phyloP scores from a whole-genome alignment of 1,140 invertebrate genomes.

The Prorops nasuta region DNA sequence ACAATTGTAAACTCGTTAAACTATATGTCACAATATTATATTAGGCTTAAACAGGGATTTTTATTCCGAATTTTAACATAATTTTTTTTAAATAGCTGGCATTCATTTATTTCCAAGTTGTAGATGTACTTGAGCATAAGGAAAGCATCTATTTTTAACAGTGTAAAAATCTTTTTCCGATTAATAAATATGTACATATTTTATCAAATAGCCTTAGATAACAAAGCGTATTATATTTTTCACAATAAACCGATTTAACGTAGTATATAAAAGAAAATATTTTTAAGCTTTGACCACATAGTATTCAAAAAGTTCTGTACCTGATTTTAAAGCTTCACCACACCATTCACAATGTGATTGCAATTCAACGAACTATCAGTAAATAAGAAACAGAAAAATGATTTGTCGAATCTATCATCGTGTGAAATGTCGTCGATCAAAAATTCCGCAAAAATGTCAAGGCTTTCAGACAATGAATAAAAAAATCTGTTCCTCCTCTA shows the following conservation, averaged over 20 bases:
- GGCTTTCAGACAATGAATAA: conserved; percentile 7
- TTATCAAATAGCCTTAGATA: neutral
- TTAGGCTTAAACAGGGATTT: too few species aligned
- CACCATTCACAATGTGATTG: too few species aligned
- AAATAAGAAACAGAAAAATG: neutral
- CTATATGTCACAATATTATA: too few species aligned
- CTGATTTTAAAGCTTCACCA: too few species aligned
- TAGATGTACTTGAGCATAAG: neutral
- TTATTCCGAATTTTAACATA: too few species aligned
- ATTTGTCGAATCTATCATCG: neutral
- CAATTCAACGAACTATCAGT: too few species aligned
- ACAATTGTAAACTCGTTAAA: too few species aligned
- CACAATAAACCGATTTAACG: too few species aligned
- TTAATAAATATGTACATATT: neutral
- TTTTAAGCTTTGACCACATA: neutral
- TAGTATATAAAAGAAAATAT: neutral
- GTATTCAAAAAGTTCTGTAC: neutral
- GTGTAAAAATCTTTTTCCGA: neutral
- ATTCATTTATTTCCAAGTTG: too few species aligned
- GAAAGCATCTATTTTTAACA: neutral
- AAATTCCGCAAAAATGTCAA: neutral
- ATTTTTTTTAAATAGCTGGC: too few species aligned
- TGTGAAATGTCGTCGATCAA: neutral
- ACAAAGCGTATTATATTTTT: too few species aligned
- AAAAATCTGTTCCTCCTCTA: conserved; percentile 8